Base-by-base conservation (phyloP, 2,888 invertebrate species). In the Tortricodes alternella region DNA sequence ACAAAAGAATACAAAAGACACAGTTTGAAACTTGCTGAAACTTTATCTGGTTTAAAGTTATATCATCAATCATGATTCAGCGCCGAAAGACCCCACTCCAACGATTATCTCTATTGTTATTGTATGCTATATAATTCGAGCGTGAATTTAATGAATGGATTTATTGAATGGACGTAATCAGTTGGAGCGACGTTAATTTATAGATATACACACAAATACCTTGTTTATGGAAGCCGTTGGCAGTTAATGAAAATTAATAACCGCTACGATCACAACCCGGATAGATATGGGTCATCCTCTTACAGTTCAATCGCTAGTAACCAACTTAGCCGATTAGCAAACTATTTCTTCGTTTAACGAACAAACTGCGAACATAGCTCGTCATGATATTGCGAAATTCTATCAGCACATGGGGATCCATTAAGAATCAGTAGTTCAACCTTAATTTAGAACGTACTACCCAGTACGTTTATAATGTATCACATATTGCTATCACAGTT, bases 31-130 rank as follows among this genome's bases (percentile, higher is more conserved):
- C 43, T 50, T 15, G 21, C 19, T 27, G 23, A 32, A 56, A 50
- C 16, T 38, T 44, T 41, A 24, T 44, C 43, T n/a, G 49, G 56
- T 56, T 56, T 56, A 56, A 56, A 56, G 44, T 56, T 50, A 29
- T n/a, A 32, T 23, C 32, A 56, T 56, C 50, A 50, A 56, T 56
- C 56, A 56, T 50, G 43, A 29, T 38, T 16, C 37, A 21, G 11
- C 39, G 13, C 34, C 48, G n/a, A 38, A 23, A 35, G 55, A 19
- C 16, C 5, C 15, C 19, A 18, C 24, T 37, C 46, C 6, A 38
- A 8, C 29, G 44, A 46, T 53, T 46, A 53, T 41, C n/a, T 38
- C 13, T 16, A 23, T 32, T 24, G 34, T 46, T 48, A 55, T 55
- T 55, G 53, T 53, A 23, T 19, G 3, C 21, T 38, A 4, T 34